Conservation (phyloP, 2,888 invertebrate genomes). For the Opisthograptis luteolata region DNA sequence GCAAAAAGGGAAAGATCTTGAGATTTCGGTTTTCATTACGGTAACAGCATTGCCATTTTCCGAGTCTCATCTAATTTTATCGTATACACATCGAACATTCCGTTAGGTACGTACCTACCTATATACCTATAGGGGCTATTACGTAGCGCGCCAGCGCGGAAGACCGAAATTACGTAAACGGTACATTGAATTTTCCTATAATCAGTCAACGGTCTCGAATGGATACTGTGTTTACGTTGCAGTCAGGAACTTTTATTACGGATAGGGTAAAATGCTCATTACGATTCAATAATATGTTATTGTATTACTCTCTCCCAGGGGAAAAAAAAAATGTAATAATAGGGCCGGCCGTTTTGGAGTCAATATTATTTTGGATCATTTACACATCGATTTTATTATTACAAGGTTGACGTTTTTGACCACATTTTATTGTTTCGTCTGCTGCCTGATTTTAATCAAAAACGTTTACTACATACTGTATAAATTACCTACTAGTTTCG, state of each 20-base stretch:
- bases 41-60: constrained; percentile 35
- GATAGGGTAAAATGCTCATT: constrained; percentile 18
- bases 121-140: constrained; percentile 54
- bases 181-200: constrained; percentile 77
- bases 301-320: too few species aligned
- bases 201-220: constrained; percentile 52
- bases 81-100: constrained; percentile 39
- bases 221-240: constrained; percentile 37
- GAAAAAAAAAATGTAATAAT: too few species aligned
- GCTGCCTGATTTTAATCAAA: too few species aligned
- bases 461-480: too few species aligned
- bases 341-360: too few species aligned
- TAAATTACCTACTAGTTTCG: too few species aligned
- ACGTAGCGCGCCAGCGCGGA: constrained; percentile 72
- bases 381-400: too few species aligned
- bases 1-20: constrained; percentile 9
- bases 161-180: constrained; percentile 79
- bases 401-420: too few species aligned
- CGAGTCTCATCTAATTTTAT: constrained; percentile 39
- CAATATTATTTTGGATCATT: too few species aligned
- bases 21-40: constrained; percentile 39
- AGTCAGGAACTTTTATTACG: constrained; percentile 19
- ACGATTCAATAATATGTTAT: constrained; percentile 11
- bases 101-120: constrained; percentile 19
- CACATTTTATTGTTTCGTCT: too few species aligned